These are phyloP conservation scores for Thinocorus orbignyianus DNA, from an alignment of 2,113 vertebrate species.

Conservation along the genomic window DNA sequence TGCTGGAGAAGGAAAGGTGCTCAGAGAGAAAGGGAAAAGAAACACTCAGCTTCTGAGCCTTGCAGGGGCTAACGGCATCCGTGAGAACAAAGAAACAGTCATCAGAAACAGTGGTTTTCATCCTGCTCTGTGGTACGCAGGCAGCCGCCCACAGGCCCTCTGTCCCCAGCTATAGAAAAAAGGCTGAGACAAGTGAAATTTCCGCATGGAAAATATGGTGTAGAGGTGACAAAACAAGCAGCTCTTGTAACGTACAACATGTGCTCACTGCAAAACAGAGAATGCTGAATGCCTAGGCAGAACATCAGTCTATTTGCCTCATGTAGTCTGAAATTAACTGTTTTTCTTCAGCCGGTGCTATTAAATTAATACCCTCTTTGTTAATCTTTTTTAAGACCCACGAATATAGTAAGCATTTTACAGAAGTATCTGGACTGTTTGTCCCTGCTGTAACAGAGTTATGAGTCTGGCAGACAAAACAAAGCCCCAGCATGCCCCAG, in stretches of 20 bases:
- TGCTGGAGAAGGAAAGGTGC: neutral
- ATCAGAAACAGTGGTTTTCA: neutral
- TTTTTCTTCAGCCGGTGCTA: neutral
- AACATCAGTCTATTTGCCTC: neutral
- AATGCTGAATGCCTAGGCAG: neutral
- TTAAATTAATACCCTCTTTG: neutral
- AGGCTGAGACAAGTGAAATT: neutral
- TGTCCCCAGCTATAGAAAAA: neutral
- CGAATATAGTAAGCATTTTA: neutral
- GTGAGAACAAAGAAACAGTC: neutral
- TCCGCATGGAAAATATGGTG: neutral
- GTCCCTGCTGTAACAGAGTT: neutral
- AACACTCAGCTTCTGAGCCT: neutral
- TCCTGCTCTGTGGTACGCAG: neutral
- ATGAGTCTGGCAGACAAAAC: neutral
- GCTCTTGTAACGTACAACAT: accelerated
- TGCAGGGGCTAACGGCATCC: neutral
- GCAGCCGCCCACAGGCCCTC: neutral
- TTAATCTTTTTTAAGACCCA: neutral
- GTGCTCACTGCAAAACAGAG: neutral
- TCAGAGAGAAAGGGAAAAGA: neutral
- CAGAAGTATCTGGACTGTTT: neutral
- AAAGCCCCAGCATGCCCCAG: neutral
- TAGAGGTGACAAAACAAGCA: neutral
- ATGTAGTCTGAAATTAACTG: neutral